Base-by-base conservation (phyloP, 2,888 invertebrate species). In the Lacanobia oleracea region DNA sequence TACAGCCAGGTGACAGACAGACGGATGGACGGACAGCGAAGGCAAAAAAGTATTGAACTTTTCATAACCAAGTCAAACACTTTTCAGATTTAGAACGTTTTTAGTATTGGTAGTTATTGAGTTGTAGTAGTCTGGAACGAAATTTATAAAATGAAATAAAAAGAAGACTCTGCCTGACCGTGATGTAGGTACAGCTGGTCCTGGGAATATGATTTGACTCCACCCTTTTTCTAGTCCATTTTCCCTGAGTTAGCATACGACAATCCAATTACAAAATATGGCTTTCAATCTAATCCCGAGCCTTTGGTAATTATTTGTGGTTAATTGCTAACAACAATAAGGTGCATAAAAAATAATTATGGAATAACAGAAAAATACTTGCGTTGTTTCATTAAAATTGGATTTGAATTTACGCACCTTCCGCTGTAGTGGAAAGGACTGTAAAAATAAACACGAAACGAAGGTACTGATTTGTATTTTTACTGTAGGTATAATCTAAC, bases 351-450 rank as follows among this genome's bases (percentile, higher is more conserved):
- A 45, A 65, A 43, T 0, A 2, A 51, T 27, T 2, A 8, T 16
- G 14, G 7, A 8, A 48, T 45, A 66, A 18, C 8, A 18, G 7
- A 7, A 14, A 10, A 63, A 12, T 43, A 43, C 43, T 33, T 37
- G 54, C 14, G 23, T 45, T 12, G 1, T 48, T 23, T 23, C n/a
- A 14, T 45, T 56, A 37, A 45, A n/a, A 53, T 4, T 37, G 14
- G 9, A 40, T 51, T 45, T 1, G 12, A 66, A 48, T 12, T 48
- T 16, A 51, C n/a, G 43, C 53, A 53, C 53, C 54, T 37, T 23
- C 37, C 40, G 12, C 18, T 33, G 18, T 45, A 14, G 18, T 8
- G 18, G 57, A 65, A 45, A 72, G 50, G 33, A 57, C 57, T 72
- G 23, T 50, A 57, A 50, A 72, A 56, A 57, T 56, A 72, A 56